Conservation (phyloP, 2,888 invertebrate genomes). For the Papilio protenor region DNA sequence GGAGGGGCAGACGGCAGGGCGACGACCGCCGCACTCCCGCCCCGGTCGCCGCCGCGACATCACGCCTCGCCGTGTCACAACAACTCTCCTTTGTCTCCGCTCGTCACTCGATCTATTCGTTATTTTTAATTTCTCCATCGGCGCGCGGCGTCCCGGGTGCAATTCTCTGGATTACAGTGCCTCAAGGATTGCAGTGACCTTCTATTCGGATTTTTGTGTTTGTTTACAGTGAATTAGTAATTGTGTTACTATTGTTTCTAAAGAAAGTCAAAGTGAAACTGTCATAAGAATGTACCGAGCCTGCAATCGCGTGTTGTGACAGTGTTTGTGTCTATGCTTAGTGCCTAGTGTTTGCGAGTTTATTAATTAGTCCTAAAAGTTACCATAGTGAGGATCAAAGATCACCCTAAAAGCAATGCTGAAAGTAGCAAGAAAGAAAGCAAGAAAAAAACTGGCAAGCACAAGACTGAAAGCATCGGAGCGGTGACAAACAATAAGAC, state of each 20-base stretch:
- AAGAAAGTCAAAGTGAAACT: conserved; percentile 25
- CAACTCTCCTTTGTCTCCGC: conserved; percentile 68
- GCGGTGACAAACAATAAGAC: conserved; percentile 78
- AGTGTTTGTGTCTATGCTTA: conserved; percentile 41
- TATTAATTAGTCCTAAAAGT: conserved; percentile 68
- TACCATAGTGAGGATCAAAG: conserved; percentile 88
- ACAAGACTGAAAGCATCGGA: conserved; percentile 81
- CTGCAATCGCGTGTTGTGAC: conserved; percentile 31
- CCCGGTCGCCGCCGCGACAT: conserved; percentile 65
- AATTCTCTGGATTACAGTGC: conserved; percentile 78
- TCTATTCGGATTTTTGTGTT: conserved; percentile 58
- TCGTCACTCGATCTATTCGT: conserved; percentile 64
- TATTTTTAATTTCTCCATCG: conserved; percentile 68
- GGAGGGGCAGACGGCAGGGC: conserved; percentile 55
- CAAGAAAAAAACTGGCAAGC: conserved; percentile 86
- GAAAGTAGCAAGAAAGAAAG: conserved; percentile 85
- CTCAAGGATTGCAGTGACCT: conserved; percentile 79
- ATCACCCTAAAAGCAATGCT: conserved; percentile 85
- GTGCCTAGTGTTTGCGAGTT: conserved; percentile 40
- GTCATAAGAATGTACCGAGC: conserved; percentile 8
- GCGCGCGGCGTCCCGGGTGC: conserved; percentile 57
- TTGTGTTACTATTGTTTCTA: conserved; percentile 3
- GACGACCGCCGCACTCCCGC: conserved; percentile 71
- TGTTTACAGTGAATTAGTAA: conserved; percentile 39
- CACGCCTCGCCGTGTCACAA: conserved; percentile 53